phyloP scores from a whole-genome alignment of 2,113 vertebrate genomes.

The Dicrurus megarhynchus region DNA sequence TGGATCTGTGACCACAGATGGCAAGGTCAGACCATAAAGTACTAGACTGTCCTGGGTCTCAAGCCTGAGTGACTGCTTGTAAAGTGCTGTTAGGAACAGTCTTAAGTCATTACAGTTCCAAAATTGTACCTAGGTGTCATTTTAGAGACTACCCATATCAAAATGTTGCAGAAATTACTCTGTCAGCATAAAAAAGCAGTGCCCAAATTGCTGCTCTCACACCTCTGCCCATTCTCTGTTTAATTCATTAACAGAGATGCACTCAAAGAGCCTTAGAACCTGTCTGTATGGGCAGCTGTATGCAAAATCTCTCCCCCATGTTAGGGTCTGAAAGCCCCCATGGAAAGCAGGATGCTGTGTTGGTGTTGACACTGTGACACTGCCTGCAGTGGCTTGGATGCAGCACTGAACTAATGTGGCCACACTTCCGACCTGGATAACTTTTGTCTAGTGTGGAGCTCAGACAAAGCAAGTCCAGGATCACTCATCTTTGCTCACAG shows the following conservation, averaged over 20 bases:
- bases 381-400: not conserved
- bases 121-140: not conserved
- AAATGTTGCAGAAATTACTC: not conserved
- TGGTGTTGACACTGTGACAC: not conserved
- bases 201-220: not conserved
- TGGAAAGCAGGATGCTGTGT: not conserved
- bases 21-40: not conserved
- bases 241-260: not conserved
- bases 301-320: not conserved
- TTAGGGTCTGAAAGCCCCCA: not conserved
- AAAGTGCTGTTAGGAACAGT: not conserved
- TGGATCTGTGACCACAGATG: not conserved
- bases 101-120: not conserved
- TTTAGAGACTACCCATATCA: not conserved
- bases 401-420: accelerated
- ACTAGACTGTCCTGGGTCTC: not conserved
- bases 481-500: not conserved
- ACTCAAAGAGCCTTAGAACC: not conserved
- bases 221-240: not conserved
- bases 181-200: not conserved
- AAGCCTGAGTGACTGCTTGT: not conserved
- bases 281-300: not conserved
- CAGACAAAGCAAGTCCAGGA: not conserved
- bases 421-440: accelerated
- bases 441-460: not conserved